phyloP scores from a whole-genome alignment of 2,113 vertebrate genomes.

The Crotalus tigris region DNA sequence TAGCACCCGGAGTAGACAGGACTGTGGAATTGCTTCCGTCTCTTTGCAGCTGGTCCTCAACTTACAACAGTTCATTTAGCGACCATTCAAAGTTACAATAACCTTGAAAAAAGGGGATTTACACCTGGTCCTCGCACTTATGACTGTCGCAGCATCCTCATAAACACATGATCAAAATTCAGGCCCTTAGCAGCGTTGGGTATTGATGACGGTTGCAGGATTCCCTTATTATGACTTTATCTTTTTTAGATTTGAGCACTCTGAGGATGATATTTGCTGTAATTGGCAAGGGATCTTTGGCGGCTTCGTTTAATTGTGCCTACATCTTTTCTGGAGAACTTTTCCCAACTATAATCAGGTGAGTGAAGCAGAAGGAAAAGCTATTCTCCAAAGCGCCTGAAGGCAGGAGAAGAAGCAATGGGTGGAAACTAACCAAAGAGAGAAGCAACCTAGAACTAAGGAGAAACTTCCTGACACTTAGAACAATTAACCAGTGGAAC shows the following conservation, averaged over 20 bases:
- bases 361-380: background rate
- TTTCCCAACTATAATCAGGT: slow-evolving; percentile 70
- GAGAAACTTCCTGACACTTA: background rate
- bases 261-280: slow-evolving; percentile 75
- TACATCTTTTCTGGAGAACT: slow-evolving; percentile 63
- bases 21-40: too few relatives aligned
- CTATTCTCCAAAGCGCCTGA: background rate
- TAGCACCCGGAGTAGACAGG: background rate
- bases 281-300: slow-evolving; percentile 77
- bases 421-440: background rate
- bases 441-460: background rate
- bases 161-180: too few relatives aligned
- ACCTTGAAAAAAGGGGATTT: too few relatives aligned
- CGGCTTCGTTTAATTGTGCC: slow-evolving; percentile 76
- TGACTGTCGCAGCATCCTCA: too few relatives aligned
- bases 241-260: slow-evolving; percentile 65
- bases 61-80: too few relatives aligned
- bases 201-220: too few relatives aligned
- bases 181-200: too few relatives aligned
- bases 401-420: fast-evolving
- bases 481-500: background rate
- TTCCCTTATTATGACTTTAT: fast-evolving
- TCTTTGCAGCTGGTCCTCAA: too few relatives aligned
- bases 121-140: too few relatives aligned
- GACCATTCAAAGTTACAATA: too few relatives aligned